phyloP scores from a whole-genome alignment of 1,140 invertebrate genomes.

The Tetramorium alpestre region DNA sequence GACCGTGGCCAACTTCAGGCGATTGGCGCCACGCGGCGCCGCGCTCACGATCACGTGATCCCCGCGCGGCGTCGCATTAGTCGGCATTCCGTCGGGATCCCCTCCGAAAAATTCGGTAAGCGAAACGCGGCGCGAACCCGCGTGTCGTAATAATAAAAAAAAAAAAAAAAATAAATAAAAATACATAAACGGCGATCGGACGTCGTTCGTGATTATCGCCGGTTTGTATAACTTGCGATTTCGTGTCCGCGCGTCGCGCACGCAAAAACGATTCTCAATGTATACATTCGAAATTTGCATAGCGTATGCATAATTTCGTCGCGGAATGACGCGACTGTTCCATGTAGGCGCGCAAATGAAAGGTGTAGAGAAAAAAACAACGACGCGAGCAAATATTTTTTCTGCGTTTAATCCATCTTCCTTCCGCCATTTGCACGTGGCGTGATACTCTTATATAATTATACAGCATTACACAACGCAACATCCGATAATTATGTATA shows the following conservation, averaged over 20 bases:
- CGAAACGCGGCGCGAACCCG: background rate
- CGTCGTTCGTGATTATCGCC: background rate
- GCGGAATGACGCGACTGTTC: background rate
- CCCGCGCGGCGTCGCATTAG: background rate
- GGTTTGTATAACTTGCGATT: background rate
- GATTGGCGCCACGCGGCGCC: constrained; percentile 17
- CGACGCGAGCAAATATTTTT: background rate
- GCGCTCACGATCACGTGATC: constrained; percentile 28
- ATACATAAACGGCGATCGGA: background rate
- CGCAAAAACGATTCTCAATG: background rate
- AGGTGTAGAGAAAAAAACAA: background rate
- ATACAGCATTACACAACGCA: background rate
- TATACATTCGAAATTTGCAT: background rate
- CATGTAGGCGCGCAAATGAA: background rate
- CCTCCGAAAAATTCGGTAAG: background rate
- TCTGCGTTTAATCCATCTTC: background rate
- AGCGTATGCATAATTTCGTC: constrained; percentile 3
- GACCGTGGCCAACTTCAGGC: background rate
- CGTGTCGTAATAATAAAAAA: background rate
- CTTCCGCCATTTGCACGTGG: background rate
- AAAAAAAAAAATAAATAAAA: background rate
- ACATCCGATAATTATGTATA: background rate
- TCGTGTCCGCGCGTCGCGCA: too few species aligned
- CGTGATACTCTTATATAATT: background rate
- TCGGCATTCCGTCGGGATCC: background rate